These are phyloP conservation scores for Arothron firmamentum DNA, from an alignment of 2,113 vertebrate species.

Conservation along the genomic window DNA sequence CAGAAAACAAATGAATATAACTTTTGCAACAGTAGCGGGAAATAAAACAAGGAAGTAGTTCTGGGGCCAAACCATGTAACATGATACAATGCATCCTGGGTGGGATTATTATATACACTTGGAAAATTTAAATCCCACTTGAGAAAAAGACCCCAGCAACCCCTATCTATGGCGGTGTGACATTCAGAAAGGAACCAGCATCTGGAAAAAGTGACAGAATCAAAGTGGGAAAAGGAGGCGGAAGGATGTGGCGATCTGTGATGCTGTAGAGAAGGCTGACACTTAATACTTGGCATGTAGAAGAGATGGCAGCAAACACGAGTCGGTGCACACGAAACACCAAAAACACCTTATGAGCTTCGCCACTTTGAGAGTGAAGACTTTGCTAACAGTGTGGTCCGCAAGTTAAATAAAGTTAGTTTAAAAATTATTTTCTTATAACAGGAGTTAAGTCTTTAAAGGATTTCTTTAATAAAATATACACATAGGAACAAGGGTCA, in stretches of 20 bases:
- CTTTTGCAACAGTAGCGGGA: slow-evolving; percentile 38
- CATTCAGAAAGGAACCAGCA: slow-evolving; percentile 43
- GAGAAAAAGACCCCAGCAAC: slow-evolving; percentile 38
- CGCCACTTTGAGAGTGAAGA: slow-evolving; percentile 10
- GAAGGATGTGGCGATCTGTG: not conserved
- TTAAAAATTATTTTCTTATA: slow-evolving; percentile 44
- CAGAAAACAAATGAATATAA: slow-evolving; percentile 31
- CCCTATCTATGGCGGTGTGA: slow-evolving; percentile 29
- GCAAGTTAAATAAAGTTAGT: slow-evolving; percentile 56
- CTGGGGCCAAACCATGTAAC: slow-evolving; percentile 34
- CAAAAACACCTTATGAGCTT: slow-evolving; percentile 1
- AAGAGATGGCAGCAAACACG: slow-evolving; percentile 29
- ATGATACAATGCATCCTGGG: slow-evolving; percentile 37
- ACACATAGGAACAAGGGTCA: slow-evolving; percentile 58
- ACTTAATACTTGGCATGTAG: slow-evolving; percentile 25
- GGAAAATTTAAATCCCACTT: slow-evolving; percentile 29
- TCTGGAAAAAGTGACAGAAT: slow-evolving; percentile 3
- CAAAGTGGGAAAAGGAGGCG: slow-evolving; percentile 25
- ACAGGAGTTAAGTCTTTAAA: slow-evolving; percentile 47
- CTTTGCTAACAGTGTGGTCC: slow-evolving; percentile 34
- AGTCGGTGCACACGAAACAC: slow-evolving; percentile 13
- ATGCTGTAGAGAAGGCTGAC: slow-evolving; percentile 1
- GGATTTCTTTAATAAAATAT: slow-evolving; percentile 48
- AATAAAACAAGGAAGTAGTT: slow-evolving; percentile 12
- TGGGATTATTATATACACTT: slow-evolving; percentile 32